phyloP scores from a whole-genome alignment of 2,797 vertebrate genomes.

The Cynodonichthys magdalenae region DNA sequence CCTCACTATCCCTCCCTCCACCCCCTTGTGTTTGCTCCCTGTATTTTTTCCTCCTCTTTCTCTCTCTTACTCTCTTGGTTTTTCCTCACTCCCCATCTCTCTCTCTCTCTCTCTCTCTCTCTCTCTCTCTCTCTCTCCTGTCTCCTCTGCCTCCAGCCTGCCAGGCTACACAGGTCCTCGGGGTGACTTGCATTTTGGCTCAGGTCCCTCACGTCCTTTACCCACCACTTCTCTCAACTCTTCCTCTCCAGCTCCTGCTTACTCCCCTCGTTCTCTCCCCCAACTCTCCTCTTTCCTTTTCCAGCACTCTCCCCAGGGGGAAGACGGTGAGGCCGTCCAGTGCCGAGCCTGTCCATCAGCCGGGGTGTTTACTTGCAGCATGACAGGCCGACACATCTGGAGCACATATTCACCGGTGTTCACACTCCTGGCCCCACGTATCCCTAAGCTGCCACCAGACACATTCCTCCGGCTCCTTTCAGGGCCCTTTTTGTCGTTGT shows the following conservation, averaged over 20 bases:
- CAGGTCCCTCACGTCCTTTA: constrained; percentile 71
- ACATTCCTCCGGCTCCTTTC: constrained; percentile 93
- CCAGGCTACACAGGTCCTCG: constrained; percentile 91
- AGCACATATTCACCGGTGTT: constrained; percentile 94
- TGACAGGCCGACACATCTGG: constrained; percentile 99
- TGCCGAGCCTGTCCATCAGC: constrained; percentile 96
- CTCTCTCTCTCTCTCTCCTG: constrained; percentile 72
- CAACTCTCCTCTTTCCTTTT: constrained; percentile 63
- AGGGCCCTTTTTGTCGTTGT: constrained; percentile 83
- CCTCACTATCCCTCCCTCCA: constrained; percentile 60
- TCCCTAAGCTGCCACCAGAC: constrained; percentile 93
- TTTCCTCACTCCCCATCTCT: constrained; percentile 70
- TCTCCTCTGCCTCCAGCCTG: constrained; percentile 82
- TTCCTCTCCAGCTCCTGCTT: constrained; percentile 42
- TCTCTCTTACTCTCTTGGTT: constrained; percentile 67
- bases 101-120: constrained; percentile 74
- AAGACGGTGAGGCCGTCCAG: constrained; percentile 92
- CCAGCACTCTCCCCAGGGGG: constrained; percentile 66
- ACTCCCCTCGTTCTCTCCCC: constrained; percentile 45
- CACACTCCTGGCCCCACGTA: constrained; percentile 63
- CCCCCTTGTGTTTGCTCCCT: constrained; percentile 55
- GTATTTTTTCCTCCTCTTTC: constrained; percentile 67
- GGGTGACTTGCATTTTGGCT: constrained; percentile 86
- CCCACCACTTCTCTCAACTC: constrained; percentile 58
- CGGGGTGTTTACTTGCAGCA: constrained; percentile 95